phyloP scores from a whole-genome alignment of 2,113 vertebrate genomes.

The Tonatia bakeri region DNA sequence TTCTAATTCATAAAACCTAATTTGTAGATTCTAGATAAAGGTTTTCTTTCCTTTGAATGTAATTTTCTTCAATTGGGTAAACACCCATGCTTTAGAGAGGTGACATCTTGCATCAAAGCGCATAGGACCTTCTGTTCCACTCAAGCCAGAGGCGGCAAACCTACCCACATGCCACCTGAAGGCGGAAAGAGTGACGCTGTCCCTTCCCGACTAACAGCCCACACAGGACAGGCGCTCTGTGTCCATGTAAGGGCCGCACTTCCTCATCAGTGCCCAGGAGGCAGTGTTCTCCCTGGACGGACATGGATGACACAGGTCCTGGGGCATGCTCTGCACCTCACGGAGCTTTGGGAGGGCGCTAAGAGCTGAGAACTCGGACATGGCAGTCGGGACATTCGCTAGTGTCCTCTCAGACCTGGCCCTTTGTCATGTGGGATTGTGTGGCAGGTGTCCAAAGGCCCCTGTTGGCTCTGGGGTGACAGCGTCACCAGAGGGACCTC shows the following conservation, averaged over 20 bases:
- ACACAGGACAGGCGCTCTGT: neutral
- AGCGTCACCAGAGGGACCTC: neutral
- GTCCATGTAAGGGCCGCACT: neutral
- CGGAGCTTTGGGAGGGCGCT: neutral
- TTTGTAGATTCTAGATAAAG: neutral
- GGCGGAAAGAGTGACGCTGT: neutral
- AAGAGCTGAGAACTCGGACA: neutral
- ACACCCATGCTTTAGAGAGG: neutral
- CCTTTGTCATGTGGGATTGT: neutral
- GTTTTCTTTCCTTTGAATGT: neutral
- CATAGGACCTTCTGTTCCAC: neutral
- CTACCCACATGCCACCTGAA: neutral
- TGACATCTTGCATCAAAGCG: neutral
- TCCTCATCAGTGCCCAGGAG: neutral
- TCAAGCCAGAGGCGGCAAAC: neutral
- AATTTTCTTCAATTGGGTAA: neutral
- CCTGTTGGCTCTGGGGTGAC: neutral
- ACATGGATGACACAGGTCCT: neutral
- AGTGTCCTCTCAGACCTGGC: neutral
- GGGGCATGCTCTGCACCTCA: accelerated
- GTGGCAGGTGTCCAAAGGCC: neutral
- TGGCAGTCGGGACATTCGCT: too few species aligned
- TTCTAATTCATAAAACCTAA: neutral
- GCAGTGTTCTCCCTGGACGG: neutral
- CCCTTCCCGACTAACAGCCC: neutral